These are phyloP conservation scores for Vesta saturnalis DNA, from an alignment of 2,888 invertebrate species.

Conservation along the genomic window DNA sequence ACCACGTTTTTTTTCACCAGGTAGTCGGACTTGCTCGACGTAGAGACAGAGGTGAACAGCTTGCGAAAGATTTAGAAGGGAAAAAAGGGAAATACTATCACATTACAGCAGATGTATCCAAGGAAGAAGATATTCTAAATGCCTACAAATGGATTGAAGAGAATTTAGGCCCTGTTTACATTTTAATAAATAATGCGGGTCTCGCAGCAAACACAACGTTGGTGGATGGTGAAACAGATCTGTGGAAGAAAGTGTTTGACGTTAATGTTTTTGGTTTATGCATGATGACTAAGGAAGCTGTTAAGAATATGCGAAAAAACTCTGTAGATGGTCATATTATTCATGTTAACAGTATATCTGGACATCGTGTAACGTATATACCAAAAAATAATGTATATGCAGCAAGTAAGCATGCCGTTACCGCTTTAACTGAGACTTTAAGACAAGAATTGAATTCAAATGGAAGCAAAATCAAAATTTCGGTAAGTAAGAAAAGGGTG, in stretches of 20 bases:
- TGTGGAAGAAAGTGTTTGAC: constrained; percentile 37
- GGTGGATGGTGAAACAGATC: constrained; percentile 40
- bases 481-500: neutral
- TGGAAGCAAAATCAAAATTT: neutral
- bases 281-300: neutral
- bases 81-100: constrained; percentile 39
- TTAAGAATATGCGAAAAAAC: neutral
- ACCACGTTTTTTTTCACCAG: no score
- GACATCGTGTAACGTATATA: neutral
- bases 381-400: neutral
- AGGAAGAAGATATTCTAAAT: neutral
- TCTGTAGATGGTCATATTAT: neutral
- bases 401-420: neutral
- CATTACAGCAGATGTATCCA: constrained; percentile 42
- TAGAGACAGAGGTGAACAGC: constrained; percentile 40
- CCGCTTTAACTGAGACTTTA: neutral
- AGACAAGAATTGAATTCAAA: neutral
- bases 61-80: constrained; percentile 30
- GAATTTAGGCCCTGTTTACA: constrained; percentile 42
- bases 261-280: constrained; percentile 2
- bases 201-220: constrained; percentile 38
- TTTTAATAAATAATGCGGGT: constrained; percentile 49
- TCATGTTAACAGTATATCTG: neutral
- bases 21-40: constrained; percentile 49
- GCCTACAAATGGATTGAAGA: constrained; percentile 16